A percentile compares a stretch with the other conserved stretches of the same genome.
Conservation (phyloP, 2,888 invertebrate genomes). For the Luperina nickerlii region DNA sequence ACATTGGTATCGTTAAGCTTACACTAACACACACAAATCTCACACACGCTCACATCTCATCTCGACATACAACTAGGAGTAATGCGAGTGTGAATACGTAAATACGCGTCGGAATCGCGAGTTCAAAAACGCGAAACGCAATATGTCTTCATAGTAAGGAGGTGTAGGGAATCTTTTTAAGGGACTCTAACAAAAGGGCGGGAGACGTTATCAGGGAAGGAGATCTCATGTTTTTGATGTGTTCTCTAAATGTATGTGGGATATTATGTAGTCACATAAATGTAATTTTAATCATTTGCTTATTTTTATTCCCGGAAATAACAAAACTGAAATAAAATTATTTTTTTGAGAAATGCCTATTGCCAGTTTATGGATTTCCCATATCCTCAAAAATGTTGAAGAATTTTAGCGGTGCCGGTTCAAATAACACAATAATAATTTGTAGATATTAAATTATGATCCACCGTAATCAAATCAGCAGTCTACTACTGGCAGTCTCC, state of each 20-base stretch:
- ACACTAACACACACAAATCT: conserved; percentile 80
- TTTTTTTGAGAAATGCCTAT: neutral
- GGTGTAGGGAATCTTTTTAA: conserved; percentile 87
- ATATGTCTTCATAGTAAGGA: conserved; percentile 88
- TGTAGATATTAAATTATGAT: no score
- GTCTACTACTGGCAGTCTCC: neutral
- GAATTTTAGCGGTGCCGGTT: neutral
- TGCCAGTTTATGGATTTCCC: neutral
- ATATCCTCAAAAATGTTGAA: neutral
- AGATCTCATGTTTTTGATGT: conserved; percentile 84
- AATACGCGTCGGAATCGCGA: conserved; percentile 89
- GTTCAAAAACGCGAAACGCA: conserved; percentile 90
- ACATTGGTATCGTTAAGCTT: conserved; percentile 84
- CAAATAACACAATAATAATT: neutral
- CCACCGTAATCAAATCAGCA: neutral
- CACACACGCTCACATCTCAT: conserved; percentile 86
- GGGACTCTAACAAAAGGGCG: conserved; percentile 84
- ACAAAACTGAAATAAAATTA: conserved; percentile 2
- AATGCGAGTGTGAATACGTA: conserved; percentile 90
- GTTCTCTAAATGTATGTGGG: conserved; percentile 75
- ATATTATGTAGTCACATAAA: conserved; percentile 52
- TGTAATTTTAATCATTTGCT: conserved; percentile 32
- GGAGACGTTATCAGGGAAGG: conserved; percentile 81
- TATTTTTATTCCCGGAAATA: conserved; percentile 14
- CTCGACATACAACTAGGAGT: conserved; percentile 87